Percentiles rank a stretch among this genome's conserved stretches.
phyloP scores from a whole-genome alignment of 2,888 invertebrate genomes.

The Harmothoe impar region DNA sequence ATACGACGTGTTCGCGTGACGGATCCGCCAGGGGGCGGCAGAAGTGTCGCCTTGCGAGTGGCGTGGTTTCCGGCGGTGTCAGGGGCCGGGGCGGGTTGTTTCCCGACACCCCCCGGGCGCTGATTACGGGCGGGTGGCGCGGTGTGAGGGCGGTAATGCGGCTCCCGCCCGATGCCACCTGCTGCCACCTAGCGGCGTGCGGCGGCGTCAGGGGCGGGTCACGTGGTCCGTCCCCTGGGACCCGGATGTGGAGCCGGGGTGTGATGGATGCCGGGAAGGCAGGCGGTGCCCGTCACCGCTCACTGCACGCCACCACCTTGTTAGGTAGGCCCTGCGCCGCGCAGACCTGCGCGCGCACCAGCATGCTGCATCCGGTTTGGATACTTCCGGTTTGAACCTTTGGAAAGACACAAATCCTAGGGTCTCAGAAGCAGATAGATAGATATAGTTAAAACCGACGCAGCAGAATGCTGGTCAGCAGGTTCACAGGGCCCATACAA shows the following conservation, averaged over 20 bases:
- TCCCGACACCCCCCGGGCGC: conserved; percentile 21
- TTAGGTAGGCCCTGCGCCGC: background rate
- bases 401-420: too few relatives aligned
- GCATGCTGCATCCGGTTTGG: background rate
- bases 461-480: too few relatives aligned
- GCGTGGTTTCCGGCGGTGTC: background rate
- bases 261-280: conserved; percentile 17
- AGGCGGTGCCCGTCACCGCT: conserved; percentile 20
- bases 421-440: too few relatives aligned
- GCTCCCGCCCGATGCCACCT: background rate
- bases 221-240: background rate
- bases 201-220: background rate
- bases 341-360: background rate
- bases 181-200: background rate
- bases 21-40: background rate
- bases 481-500: too few relatives aligned
- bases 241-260: background rate
- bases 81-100: conserved; percentile 6
- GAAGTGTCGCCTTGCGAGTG: background rate
- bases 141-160: conserved; percentile 1
- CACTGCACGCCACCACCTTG: background rate
- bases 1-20: conserved; percentile 32
- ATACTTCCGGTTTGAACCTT: too few relatives aligned
- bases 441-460: too few relatives aligned
- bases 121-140: conserved; percentile 36